Conservation (phyloP, 30 jellyfish, hydroid and myxozoan species). For the Aurelia aurita complex sp. Pacific region DNA sequence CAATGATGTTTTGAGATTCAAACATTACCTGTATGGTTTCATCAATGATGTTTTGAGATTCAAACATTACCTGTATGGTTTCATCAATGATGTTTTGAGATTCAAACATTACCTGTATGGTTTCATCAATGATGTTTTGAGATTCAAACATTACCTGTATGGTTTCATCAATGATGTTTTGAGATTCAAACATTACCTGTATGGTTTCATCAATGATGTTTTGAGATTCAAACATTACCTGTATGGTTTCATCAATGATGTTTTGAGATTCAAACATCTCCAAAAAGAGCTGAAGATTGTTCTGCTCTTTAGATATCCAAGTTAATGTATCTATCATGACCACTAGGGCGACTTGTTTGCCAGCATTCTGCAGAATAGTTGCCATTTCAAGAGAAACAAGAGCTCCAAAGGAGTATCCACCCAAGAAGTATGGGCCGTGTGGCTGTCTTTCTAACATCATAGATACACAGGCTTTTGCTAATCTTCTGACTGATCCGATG, state of each 20-base stretch:
- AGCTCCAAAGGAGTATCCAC: conserved; percentile 71
- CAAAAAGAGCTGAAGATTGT: conserved; percentile 23
- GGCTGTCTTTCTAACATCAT: conserved; percentile 26
- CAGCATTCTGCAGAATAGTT: conserved; percentile 34
- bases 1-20: no score
- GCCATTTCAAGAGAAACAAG: conserved; percentile 59
- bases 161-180: no score
- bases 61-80: no score
- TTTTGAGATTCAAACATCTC: neutral
- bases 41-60: no score
- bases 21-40: no score
- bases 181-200: no score
- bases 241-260: neutral
- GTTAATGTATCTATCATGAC: conserved; percentile 48
- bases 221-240: neutral
- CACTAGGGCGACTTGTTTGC: conserved; percentile 33
- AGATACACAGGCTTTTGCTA: conserved; percentile 49
- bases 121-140: no score
- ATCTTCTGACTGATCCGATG: conserved; percentile 18
- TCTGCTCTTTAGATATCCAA: conserved; percentile 40
- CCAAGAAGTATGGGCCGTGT: conserved; percentile 57
- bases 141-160: no score
- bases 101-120: no score
- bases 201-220: no score
- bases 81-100: no score